phyloP scores from a whole-genome alignment of 1,140 invertebrate species.

The Cyphomyrmex costatus region DNA sequence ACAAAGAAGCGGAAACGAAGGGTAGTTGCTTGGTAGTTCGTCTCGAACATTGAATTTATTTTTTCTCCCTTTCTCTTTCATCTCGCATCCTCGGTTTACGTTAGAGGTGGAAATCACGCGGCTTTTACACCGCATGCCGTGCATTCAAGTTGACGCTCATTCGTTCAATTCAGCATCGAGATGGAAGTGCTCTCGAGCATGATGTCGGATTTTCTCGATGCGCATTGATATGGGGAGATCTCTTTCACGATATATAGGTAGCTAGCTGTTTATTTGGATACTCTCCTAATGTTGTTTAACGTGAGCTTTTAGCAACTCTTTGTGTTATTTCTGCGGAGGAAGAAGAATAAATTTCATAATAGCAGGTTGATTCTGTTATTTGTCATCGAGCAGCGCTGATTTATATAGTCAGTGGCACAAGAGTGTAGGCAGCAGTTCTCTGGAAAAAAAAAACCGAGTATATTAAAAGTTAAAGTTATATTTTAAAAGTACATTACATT shows the following conservation, averaged over 20 bases:
- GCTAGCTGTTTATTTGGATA: constrained; percentile 40
- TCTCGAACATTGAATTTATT: constrained; percentile 59
- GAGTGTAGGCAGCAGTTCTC: too few relatives aligned
- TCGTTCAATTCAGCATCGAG: constrained; percentile 26
- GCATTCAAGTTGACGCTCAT: constrained; percentile 26
- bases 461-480: too few relatives aligned
- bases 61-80: constrained; percentile 24
- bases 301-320: not conserved
- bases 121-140: constrained; percentile 13
- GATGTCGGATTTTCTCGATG: not conserved
- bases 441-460: too few relatives aligned
- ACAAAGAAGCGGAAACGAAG: constrained; percentile 65
- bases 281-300: not conserved
- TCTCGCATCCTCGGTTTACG: not conserved
- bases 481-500: too few relatives aligned
- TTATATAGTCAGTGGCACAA: not conserved
- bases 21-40: constrained; percentile 57
- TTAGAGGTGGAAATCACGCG: constrained; percentile 46
- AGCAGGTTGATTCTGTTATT: constrained; percentile 8
- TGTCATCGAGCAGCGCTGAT: constrained; percentile 10
- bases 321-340: not conserved
- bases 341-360: not conserved
- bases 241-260: constrained; percentile 5
- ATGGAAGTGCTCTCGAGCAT: constrained; percentile 7
- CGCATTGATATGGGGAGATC: constrained; percentile 20